Percentiles rank a stretch among this genome's conserved stretches.
phyloP scores from a whole-genome alignment of 1,140 invertebrate species.

The Leptinotarsa texana region DNA sequence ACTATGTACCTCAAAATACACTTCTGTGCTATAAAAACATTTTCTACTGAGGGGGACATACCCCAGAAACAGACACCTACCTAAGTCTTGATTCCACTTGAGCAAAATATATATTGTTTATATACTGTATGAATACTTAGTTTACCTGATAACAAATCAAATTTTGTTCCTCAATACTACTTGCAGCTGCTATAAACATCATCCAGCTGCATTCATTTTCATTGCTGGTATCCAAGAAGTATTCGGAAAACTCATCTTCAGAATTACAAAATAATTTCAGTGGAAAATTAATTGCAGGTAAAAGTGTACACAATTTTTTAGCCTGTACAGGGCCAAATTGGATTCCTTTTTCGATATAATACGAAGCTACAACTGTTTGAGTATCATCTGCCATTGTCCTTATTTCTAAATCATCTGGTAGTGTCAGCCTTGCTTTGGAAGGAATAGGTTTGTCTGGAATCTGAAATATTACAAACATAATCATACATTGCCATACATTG shows the following conservation, averaged over 20 bases:
- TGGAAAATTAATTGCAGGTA: conserved; percentile 48
- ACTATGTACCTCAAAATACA: too few species aligned
- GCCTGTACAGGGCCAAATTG: conserved; percentile 52
- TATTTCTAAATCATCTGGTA: conserved; percentile 46
- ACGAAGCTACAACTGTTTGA: conserved; percentile 37
- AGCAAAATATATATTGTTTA: background rate
- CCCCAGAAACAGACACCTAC: too few species aligned
- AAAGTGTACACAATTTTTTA: conserved; percentile 44
- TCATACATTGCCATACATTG: too few species aligned
- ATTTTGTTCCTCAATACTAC: conserved; percentile 61
- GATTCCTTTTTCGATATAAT: conserved; percentile 44
- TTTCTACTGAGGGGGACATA: too few species aligned
- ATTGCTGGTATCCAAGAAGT: conserved; percentile 61
- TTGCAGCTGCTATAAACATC: conserved; percentile 62
- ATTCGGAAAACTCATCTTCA: conserved; percentile 49
- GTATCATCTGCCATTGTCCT: conserved; percentile 46
- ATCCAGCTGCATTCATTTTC: conserved; percentile 68
- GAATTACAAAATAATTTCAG: conserved; percentile 49
- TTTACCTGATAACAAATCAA: conserved; percentile 67
- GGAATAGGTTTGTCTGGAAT: conserved; percentile 45
- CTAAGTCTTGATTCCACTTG: too few species aligned
- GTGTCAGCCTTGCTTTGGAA: conserved; percentile 47
- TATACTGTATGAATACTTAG: background rate
- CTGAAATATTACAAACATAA: conserved; percentile 32
- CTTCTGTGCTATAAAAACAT: too few species aligned